Evolutionary conservation across 2,113 vertebrate genomes (phyloP).

Genomic region (Sterrhoptilus dennistouni): DNA sequence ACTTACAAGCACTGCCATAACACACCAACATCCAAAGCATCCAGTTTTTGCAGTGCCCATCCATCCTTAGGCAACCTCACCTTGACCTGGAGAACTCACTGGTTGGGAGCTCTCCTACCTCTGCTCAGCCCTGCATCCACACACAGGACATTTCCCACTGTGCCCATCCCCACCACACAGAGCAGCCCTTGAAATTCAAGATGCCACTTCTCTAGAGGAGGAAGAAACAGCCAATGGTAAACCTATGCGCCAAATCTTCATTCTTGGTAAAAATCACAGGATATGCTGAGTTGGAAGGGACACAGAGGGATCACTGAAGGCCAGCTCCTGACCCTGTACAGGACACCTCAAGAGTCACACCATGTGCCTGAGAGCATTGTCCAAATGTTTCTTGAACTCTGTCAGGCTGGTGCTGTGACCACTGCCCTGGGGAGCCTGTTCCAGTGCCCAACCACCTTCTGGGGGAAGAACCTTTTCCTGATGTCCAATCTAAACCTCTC

Average conservation of each 20-base stretch:
- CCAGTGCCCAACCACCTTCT: accelerated
- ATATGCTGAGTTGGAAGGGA: neutral
- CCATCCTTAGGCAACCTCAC: neutral
- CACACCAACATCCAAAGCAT: neutral
- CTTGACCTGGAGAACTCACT: neutral
- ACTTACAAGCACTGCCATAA: neutral
- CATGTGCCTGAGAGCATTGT: accelerated
- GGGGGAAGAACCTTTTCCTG: neutral
- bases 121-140: neutral
- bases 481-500: accelerated
- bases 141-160: neutral
- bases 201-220: accelerated
- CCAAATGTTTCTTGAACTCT: neutral
- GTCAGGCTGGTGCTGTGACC: neutral
- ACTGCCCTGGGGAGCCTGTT: neutral
- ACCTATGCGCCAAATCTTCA: neutral
- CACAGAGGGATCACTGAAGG: neutral
- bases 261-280: neutral
- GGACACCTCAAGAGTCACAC: neutral
- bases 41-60: neutral
- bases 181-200: neutral
- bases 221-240: neutral
- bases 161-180: neutral
- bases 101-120: neutral
- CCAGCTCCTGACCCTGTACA: neutral